These are phyloP conservation scores for Phataginus tetradactyla DNA, from an alignment of 2,797 vertebrate species.

Conservation along the genomic window DNA sequence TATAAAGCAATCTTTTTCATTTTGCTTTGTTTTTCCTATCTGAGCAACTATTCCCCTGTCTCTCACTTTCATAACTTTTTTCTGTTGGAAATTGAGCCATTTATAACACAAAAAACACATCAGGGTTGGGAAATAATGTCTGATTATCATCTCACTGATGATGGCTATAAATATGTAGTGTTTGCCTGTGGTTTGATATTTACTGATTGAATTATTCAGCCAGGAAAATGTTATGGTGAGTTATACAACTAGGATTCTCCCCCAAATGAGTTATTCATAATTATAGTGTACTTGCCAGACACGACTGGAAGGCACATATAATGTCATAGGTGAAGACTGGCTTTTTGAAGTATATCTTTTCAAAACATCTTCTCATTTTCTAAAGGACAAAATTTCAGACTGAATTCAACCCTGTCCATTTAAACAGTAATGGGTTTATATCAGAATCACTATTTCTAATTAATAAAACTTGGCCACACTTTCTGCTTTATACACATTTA, in stretches of 20 bases:
- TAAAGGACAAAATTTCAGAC: background rate
- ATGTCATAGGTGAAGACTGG: background rate
- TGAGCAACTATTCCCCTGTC: background rate
- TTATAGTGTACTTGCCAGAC: background rate
- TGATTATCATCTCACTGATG: background rate
- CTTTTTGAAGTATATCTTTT: background rate
- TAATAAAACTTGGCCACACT: constrained; percentile 6
- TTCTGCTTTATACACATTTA: background rate
- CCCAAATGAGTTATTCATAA: background rate
- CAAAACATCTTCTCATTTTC: background rate
- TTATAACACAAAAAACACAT: background rate
- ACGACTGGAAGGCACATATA: background rate
- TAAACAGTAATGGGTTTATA: background rate
- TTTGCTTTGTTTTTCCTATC: background rate
- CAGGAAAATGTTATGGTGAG: background rate
- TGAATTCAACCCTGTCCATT: background rate
- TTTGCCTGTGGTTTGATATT: background rate
- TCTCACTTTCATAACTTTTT: background rate
- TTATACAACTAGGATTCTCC: background rate
- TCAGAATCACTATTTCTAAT: constrained; percentile 32
- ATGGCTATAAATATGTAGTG: background rate
- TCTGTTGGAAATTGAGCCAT: background rate
- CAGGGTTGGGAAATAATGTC: background rate
- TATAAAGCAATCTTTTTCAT: background rate
- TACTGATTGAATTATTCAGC: background rate